Evolutionary conservation across 2,113 vertebrate genomes (phyloP).

Genomic region (Danio rerio): DNA sequence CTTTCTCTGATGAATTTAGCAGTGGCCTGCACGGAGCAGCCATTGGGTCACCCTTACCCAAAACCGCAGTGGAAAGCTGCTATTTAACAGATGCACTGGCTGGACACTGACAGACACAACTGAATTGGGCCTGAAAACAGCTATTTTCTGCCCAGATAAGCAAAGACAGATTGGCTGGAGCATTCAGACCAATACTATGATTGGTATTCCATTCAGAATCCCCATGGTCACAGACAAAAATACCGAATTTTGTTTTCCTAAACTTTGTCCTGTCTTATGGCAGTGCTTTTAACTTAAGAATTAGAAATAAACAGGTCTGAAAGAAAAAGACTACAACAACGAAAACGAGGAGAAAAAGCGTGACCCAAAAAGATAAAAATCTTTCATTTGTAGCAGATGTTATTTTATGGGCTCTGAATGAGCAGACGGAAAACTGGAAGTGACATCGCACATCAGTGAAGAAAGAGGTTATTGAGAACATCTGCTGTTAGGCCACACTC

Average conservation of each 20-base stretch:
- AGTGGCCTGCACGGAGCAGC: constrained; percentile 38
- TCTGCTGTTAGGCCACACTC: constrained; percentile 45
- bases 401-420: constrained; percentile 42
- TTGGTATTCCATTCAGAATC: constrained; percentile 47
- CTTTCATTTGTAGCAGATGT: constrained; percentile 39
- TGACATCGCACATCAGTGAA: constrained; percentile 43
- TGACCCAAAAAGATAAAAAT: constrained; percentile 17
- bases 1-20: constrained; percentile 44
- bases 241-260: neutral
- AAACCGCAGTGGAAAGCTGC: constrained; percentile 46
- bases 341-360: constrained; percentile 11
- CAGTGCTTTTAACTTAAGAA: neutral
- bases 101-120: constrained; percentile 8
- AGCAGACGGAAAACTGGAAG: constrained; percentile 48
- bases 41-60: constrained; percentile 22
- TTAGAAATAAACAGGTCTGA: neutral
- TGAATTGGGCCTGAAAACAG: constrained; percentile 3
- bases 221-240: neutral
- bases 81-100: constrained; percentile 36
- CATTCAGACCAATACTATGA: constrained; percentile 34
- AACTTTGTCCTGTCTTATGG: neutral
- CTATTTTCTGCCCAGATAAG: constrained; percentile 1
- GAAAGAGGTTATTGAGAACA: constrained; percentile 53
- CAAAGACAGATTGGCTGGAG: neutral
- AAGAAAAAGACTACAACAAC: constrained; percentile 1